A percentile compares a stretch with the other conserved stretches of the same genome.
phyloP scores from a whole-genome alignment of 2,888 invertebrate species.

The Metallyticus violacea region DNA sequence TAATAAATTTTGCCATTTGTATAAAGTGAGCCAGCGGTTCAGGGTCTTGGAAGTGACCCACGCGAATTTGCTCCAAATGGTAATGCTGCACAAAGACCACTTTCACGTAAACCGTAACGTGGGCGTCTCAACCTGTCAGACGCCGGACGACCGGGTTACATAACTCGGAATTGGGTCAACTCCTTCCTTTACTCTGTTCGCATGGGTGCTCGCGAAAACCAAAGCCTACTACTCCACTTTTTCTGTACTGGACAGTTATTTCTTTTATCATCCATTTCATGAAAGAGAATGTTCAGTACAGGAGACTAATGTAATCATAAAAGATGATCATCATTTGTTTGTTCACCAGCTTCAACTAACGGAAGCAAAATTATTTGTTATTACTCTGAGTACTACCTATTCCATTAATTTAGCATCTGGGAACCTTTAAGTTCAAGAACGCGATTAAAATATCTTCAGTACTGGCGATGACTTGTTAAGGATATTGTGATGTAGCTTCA shows the following conservation, averaged over 20 bases:
- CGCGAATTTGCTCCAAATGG: slow-evolving; percentile 1
- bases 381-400: no score
- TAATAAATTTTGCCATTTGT: background rate
- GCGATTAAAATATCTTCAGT: no score
- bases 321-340: background rate
- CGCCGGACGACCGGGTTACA: background rate
- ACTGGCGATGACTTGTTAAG: no score
- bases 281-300: background rate
- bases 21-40: background rate
- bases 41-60: background rate
- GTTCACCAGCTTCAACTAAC: background rate
- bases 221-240: background rate
- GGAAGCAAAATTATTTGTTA: no score
- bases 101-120: background rate
- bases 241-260: background rate
- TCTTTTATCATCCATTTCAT: background rate
- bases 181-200: background rate
- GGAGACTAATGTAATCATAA: background rate
- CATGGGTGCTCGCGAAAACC: background rate
- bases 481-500: no score
- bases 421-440: no score
- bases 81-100: background rate
- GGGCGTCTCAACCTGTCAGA: background rate
- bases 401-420: no score
- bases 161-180: background rate